Percentiles rank a stretch among this genome's conserved stretches.
phyloP scores from a whole-genome alignment of 2,888 invertebrate species.

The Lycaena phlaeas region DNA sequence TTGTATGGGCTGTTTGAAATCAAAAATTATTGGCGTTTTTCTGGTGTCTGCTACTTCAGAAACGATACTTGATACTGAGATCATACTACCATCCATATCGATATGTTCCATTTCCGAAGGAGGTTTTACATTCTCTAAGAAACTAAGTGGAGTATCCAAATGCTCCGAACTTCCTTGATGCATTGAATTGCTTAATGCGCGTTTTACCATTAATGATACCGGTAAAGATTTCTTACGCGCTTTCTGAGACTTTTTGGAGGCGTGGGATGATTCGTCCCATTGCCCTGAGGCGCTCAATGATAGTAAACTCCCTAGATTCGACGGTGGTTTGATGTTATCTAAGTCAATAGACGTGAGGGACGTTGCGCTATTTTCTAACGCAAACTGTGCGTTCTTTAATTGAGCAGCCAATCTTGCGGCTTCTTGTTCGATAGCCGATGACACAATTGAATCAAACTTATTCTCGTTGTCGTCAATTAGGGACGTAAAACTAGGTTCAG shows the following conservation, averaged over 20 bases:
- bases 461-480: slow-evolving; percentile 64
- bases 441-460: slow-evolving; percentile 75
- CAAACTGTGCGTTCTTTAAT: slow-evolving; percentile 38
- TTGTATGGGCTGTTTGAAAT: slow-evolving; percentile 69
- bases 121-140: slow-evolving; percentile 86
- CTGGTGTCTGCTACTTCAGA: slow-evolving; percentile 81
- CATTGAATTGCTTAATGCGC: slow-evolving; percentile 76
- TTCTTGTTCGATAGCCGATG: slow-evolving; percentile 82
- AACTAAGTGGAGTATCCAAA: slow-evolving; percentile 74
- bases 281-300: slow-evolving; percentile 69
- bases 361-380: slow-evolving; percentile 73
- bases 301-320: slow-evolving; percentile 79
- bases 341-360: slow-evolving; percentile 78
- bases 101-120: slow-evolving; percentile 86
- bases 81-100: slow-evolving; percentile 87
- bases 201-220: slow-evolving; percentile 78
- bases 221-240: slow-evolving; percentile 80
- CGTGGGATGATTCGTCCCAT: slow-evolving; percentile 53
- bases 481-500: slow-evolving; percentile 49
- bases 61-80: slow-evolving; percentile 87
- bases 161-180: slow-evolving; percentile 76
- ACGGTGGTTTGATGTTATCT: slow-evolving; percentile 84
- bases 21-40: slow-evolving; percentile 65
- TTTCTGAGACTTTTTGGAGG: slow-evolving; percentile 48
- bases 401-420: slow-evolving; percentile 77